A percentile compares a stretch with the other conserved stretches of the same genome.
These are phyloP conservation scores for Pseudoatta argentina DNA, from an alignment of 1,140 invertebrate species.

Conservation along the genomic window DNA sequence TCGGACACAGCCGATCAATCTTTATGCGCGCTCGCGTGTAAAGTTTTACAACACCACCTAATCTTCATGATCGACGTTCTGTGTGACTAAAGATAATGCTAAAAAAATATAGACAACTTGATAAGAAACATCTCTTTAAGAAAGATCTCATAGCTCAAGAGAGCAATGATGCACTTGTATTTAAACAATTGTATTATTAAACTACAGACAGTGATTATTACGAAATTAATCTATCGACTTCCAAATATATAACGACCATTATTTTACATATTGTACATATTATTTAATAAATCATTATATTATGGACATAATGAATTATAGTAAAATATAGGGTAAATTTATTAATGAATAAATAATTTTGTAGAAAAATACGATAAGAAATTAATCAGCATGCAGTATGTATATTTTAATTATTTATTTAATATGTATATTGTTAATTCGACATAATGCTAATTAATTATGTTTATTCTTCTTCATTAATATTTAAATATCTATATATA, in stretches of 20 bases:
- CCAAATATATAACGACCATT: not conserved
- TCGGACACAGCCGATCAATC: conserved; percentile 52
- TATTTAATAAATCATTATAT: not conserved
- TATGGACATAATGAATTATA: not conserved
- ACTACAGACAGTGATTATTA: not conserved
- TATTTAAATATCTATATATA: not conserved
- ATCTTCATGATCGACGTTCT: conserved; percentile 10
- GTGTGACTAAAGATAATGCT: conserved; percentile 39
- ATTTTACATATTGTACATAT: conserved; percentile 10
- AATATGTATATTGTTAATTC: conserved; percentile 1
- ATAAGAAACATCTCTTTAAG: conserved; percentile 19
- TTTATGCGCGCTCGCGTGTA: conserved; percentile 36
- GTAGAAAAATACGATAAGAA: not conserved
- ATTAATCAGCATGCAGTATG: not conserved
- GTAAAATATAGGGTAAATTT: not conserved
- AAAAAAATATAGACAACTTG: conserved; percentile 27
- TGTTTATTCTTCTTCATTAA: not conserved
- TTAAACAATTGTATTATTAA: conserved; percentile 1
- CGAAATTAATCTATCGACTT: not conserved
- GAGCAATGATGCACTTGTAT: not conserved
- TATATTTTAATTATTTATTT: conserved; percentile 1
- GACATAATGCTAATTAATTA: not conserved
- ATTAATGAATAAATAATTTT: not conserved
- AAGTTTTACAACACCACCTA: conserved; percentile 48
- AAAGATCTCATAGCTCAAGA: not conserved